phyloP scores from a whole-genome alignment of 2,797 vertebrate species.

The Scolopax bukidnonensis region DNA sequence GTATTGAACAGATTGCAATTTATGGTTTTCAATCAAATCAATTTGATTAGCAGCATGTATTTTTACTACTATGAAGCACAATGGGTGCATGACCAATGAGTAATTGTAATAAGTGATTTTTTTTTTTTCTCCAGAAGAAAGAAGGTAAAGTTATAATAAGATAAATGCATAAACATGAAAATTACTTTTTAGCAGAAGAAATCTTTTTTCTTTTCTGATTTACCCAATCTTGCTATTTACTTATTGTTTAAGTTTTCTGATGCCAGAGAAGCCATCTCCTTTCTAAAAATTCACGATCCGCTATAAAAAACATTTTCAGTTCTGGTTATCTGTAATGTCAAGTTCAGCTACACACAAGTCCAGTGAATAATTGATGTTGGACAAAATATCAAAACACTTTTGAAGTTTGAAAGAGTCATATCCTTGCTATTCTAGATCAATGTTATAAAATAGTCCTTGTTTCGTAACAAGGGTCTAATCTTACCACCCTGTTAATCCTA shows the following conservation, averaged over 20 bases:
- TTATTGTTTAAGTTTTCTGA: neutral
- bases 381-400: neutral
- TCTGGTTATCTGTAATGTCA: neutral
- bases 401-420: neutral
- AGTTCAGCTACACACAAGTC: neutral
- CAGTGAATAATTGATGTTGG: neutral
- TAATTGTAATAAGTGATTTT: no score
- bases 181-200: neutral
- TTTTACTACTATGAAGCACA: neutral
- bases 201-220: neutral
- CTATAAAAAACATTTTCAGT: neutral
- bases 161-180: neutral
- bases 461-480: conserved; percentile 43
- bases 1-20: neutral
- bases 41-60: neutral
- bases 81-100: accelerated
- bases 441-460: conserved; percentile 42
- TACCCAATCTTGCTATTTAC: neutral
- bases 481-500: conserved; percentile 19
- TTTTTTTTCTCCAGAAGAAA: neutral
- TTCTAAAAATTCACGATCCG: neutral
- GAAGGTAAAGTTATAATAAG: neutral
- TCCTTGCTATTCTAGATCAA: neutral
- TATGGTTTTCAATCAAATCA: neutral
- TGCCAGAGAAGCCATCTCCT: neutral